Evolutionary conservation across 1,140 invertebrate genomes (phyloP).

Genomic region (Ganaspis sp.): DNA sequence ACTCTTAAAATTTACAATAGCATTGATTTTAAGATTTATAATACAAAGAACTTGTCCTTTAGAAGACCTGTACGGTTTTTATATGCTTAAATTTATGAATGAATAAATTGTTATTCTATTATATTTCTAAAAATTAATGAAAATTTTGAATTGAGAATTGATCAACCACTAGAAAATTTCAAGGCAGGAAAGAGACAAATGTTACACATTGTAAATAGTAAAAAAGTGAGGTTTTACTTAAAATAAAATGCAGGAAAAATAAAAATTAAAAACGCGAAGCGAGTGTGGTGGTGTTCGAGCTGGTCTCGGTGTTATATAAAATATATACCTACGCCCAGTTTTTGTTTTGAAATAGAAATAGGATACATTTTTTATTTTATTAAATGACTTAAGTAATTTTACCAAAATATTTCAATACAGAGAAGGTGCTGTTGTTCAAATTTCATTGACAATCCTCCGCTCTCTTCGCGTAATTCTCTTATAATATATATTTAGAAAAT

Average conservation of each 20-base stretch:
- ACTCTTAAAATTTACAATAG: background rate
- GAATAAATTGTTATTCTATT: too few species aligned
- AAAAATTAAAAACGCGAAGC: constrained; percentile 54
- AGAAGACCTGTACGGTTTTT: too few species aligned
- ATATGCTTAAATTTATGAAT: too few species aligned
- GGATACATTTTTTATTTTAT: constrained; percentile 23
- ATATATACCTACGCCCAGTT: constrained; percentile 50
- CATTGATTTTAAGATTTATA: constrained; percentile 33
- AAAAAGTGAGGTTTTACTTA: constrained; percentile 43
- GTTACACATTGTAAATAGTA: constrained; percentile 77
- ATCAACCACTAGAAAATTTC: constrained; percentile 59
- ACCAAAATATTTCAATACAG: background rate
- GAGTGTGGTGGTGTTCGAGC: constrained; percentile 44
- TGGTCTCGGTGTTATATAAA: constrained; percentile 40
- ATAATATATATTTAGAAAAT: background rate
- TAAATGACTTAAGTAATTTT: background rate
- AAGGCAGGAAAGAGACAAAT: constrained; percentile 69
- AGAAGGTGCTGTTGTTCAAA: constrained; percentile 30
- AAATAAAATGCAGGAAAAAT: constrained; percentile 51
- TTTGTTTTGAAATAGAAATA: constrained; percentile 40
- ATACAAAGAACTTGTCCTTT: constrained; percentile 41
- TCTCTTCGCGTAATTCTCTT: background rate
- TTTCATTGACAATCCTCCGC: background rate
- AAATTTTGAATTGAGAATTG: constrained; percentile 33
- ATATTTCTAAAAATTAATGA: background rate